Conservation (phyloP, 2,888 invertebrate species). For the Girardia tigrina region DNA sequence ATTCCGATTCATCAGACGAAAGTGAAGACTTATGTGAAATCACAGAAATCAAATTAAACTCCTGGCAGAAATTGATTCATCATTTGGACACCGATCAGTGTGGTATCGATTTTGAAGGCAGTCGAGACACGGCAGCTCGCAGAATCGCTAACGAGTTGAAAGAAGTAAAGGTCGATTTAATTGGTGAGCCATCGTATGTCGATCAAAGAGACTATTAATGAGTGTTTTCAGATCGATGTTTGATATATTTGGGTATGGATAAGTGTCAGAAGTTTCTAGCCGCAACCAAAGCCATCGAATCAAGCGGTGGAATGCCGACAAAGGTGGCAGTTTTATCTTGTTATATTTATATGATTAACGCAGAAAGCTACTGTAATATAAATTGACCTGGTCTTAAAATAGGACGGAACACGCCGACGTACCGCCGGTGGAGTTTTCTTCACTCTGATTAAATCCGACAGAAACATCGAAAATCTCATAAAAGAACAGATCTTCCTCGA, state of each 20-base stretch:
- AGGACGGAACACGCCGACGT: neutral
- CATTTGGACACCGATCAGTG: conserved; percentile 11
- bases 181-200: neutral
- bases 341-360: neutral
- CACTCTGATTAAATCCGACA: conserved; percentile 13
- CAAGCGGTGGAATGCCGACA: neutral
- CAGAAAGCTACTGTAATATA: neutral
- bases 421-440: neutral
- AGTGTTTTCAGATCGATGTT: neutral
- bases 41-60: neutral
- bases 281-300: neutral
- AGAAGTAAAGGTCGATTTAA: neutral
- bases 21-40: too few species aligned
- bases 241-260: neutral
- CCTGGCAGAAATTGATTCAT: neutral
- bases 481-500: conserved; percentile 12
- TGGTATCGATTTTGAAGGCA: neutral
- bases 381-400: neutral
- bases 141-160: neutral
- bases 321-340: neutral
- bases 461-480: neutral
- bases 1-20: neutral
- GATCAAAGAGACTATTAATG: neutral
- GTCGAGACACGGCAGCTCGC: neutral
- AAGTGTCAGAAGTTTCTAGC: neutral